These are phyloP conservation scores for Lacerta bilineata DNA, from an alignment of 2,797 vertebrate species.

Conservation along the genomic window DNA sequence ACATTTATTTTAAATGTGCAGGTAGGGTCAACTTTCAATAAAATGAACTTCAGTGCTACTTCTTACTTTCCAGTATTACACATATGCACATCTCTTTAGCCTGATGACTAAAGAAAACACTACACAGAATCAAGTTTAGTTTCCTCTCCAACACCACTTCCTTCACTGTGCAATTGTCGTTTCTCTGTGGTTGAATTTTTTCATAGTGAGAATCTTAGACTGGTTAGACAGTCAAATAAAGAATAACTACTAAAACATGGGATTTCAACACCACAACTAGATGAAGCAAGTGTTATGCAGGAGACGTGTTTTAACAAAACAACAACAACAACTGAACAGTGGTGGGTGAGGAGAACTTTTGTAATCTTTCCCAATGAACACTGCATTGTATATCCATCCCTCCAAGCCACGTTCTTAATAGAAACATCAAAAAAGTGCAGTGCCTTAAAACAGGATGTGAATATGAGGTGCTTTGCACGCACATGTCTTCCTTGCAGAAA, in stretches of 20 bases:
- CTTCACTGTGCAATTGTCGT: slow-evolving; percentile 12
- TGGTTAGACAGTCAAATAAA: no score
- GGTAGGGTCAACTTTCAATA: slow-evolving; percentile 19
- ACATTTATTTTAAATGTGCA: neutral
- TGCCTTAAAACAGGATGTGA: slow-evolving; percentile 55
- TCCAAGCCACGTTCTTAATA: slow-evolving; percentile 12
- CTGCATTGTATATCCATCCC: neutral
- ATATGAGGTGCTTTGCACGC: neutral
- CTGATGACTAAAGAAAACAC: slow-evolving; percentile 33
- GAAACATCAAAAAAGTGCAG: rapidly evolving
- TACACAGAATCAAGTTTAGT: slow-evolving; percentile 14
- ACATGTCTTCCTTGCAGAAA: slow-evolving; percentile 39
- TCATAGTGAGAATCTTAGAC: neutral
- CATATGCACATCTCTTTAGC: slow-evolving; percentile 32
- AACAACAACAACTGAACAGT: neutral
- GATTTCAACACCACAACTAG: neutral
- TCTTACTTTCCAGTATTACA: slow-evolving; percentile 29
- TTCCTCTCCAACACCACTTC: slow-evolving; percentile 37
- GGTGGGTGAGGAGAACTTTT: neutral
- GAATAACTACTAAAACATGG: no score
- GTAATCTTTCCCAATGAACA: neutral
- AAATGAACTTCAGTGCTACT: neutral
- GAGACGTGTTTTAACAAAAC: slow-evolving; percentile 12
- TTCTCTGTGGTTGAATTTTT: neutral
- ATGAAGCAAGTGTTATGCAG: neutral